These are phyloP conservation scores for Oscheius sp. DNA, from an alignment of 2,888 invertebrate species.

Conservation along the genomic window DNA sequence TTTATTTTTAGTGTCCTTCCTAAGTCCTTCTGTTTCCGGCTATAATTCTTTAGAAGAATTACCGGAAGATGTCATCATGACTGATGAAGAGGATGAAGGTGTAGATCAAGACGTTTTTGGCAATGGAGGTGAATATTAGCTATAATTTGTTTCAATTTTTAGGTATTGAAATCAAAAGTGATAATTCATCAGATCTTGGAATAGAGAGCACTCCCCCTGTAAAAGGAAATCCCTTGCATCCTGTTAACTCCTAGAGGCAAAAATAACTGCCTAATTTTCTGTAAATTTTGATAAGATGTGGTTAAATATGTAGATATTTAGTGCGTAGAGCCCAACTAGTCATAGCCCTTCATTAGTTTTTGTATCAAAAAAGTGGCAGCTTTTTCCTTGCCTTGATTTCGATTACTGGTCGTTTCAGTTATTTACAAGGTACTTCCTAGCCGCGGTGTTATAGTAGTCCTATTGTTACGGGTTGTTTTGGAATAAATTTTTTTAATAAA, in stretches of 20 bases:
- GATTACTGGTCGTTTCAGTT: conserved; percentile 16
- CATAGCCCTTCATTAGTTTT: background rate
- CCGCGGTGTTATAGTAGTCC: conserved; percentile 19
- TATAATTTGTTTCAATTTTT: background rate
- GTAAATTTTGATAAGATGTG: conserved; percentile 11
- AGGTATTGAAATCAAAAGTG: conserved; percentile 23
- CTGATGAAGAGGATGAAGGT: conserved; percentile 39
- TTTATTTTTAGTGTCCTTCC: conserved; percentile 30
- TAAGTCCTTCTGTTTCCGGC: conserved; percentile 42
- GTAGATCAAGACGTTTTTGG: background rate
- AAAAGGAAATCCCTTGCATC: background rate
- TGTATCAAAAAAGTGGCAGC: background rate
- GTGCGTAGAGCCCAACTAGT: background rate
- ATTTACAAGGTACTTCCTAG: conserved; percentile 16
- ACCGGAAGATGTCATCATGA: conserved; percentile 47
- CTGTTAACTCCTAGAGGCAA: background rate
- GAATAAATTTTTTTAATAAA: background rate
- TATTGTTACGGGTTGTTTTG: conserved; percentile 11
- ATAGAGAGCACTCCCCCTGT: conserved; percentile 19
- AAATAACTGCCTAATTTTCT: background rate
- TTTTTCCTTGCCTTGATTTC: conserved; percentile 4
- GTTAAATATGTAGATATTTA: background rate
- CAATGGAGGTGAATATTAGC: background rate
- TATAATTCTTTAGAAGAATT: conserved; percentile 53
- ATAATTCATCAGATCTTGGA: conserved; percentile 22